Evolutionary conservation across 2,113 vertebrate genomes (phyloP).

Genomic region (Microcebus lehilahytsara): DNA sequence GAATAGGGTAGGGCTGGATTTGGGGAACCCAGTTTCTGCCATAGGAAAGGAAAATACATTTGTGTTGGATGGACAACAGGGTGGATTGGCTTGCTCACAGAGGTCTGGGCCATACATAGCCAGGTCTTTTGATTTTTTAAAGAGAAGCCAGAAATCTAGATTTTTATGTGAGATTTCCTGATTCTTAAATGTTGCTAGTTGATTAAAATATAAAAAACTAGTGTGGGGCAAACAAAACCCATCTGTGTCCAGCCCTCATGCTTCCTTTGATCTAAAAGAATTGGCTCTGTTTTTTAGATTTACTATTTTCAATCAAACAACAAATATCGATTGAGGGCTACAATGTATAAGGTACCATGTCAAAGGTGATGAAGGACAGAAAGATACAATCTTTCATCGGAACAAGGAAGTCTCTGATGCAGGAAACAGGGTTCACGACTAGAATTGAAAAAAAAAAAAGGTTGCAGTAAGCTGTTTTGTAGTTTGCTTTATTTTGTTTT

Average conservation of each 20-base stretch:
- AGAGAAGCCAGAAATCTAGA: slow-evolving; percentile 12
- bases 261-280: slow-evolving; percentile 49
- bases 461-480: neutral
- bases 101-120: neutral
- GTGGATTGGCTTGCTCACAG: neutral
- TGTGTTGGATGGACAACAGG: neutral
- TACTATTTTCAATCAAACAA: slow-evolving; percentile 51
- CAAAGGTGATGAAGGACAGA: neutral
- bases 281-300: neutral
- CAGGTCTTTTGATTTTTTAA: neutral
- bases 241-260: neutral
- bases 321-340: neutral
- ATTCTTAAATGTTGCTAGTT: slow-evolving; percentile 33
- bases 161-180: slow-evolving; percentile 11
- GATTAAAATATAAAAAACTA: neutral
- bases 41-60: neutral
- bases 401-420: slow-evolving; percentile 18
- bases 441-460: neutral
- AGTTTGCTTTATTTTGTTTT: neutral
- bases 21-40: neutral
- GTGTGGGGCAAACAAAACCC: neutral
- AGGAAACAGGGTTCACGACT: neutral
- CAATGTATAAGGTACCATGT: neutral
- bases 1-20: neutral
- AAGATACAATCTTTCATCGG: neutral